Evolutionary conservation across 1,140 invertebrate genomes (phyloP), one percentile per base, ranked within the genome.

Genomic region (Drosophila busckii): DNA sequence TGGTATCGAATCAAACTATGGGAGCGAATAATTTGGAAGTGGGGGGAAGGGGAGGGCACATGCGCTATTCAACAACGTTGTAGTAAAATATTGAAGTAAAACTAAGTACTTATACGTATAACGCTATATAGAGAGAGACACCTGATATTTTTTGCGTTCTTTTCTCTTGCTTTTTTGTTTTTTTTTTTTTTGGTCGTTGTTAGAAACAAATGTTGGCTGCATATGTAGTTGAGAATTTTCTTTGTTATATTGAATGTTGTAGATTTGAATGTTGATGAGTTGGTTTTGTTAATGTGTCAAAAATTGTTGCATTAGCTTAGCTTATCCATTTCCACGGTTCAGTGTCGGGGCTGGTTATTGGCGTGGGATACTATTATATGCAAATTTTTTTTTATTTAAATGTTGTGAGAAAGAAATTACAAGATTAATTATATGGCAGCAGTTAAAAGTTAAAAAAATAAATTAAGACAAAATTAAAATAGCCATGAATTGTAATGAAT

Each of bases 271-370:
- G 7, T 25, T 28, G 20, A 48, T 46, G 3, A n/a, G 28, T 42
- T 53, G 12, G 10, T 44, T 56, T 38, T 2, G 13, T 2, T 28
- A n/a, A 29, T 34, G n/a, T 42, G 63, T n/a, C n/a, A n/a, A n/a
- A n/a, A n/a, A n/a, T n/a, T n/a, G n/a, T 37, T 58, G 19, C 44
- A 67, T 70, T 58, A 70, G 67, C 80, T 87, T 87, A 87, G 71
- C 85, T 86, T 87, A 87, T 87, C 94, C 93, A 95, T 89, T 93
- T 94, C 93, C 93, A 94, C 88, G 93, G 92, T 90, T 95, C 93
- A 88, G 90, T 93, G 89, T 93, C 93, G 89, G 93, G 92, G 89
- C 92, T 93, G 88, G 92, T 93, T 90, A 93, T 92, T 85, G 92
- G 93, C 90, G 93, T 93, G 76, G 93, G 92, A 89, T 93, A 94